phyloP scores from a whole-genome alignment of 2,113 vertebrate genomes.

The Dermatemys mawii region DNA sequence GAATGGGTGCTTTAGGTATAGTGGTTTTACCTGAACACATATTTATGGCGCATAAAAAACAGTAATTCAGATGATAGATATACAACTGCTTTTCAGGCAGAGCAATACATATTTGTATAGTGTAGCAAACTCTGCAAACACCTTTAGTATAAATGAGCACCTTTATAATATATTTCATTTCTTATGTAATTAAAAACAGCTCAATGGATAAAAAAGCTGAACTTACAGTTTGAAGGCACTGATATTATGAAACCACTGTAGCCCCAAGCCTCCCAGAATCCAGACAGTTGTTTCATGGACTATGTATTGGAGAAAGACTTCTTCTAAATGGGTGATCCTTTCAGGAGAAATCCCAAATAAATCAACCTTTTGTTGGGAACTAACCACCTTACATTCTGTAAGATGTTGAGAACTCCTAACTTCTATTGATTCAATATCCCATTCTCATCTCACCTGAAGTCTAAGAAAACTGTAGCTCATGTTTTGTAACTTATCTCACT shows the following conservation, averaged over 20 bases:
- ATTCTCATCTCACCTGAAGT: background rate
- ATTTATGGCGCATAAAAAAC: background rate
- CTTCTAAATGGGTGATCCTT: background rate
- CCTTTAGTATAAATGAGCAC: background rate
- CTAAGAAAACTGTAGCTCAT: background rate
- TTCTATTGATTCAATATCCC: background rate
- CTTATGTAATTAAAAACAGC: background rate
- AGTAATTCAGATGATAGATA: background rate
- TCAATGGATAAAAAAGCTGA: background rate
- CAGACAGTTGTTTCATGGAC: background rate
- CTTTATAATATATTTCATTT: background rate
- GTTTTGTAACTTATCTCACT: background rate
- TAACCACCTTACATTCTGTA: background rate
- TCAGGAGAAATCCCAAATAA: background rate
- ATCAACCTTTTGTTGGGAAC: background rate
- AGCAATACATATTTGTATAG: background rate
- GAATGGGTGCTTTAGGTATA: background rate
- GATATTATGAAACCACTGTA: background rate
- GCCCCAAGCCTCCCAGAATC: background rate
- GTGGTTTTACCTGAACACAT: background rate
- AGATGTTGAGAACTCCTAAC: background rate
- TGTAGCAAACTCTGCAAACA: background rate
- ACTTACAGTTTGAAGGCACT: background rate
- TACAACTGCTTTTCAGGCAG: background rate
- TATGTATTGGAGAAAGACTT: background rate